Percentiles rank a stretch among this genome's conserved stretches.
Evolutionary conservation across 2,888 invertebrate genomes (phyloP).

Genomic region (Seira musarum): DNA sequence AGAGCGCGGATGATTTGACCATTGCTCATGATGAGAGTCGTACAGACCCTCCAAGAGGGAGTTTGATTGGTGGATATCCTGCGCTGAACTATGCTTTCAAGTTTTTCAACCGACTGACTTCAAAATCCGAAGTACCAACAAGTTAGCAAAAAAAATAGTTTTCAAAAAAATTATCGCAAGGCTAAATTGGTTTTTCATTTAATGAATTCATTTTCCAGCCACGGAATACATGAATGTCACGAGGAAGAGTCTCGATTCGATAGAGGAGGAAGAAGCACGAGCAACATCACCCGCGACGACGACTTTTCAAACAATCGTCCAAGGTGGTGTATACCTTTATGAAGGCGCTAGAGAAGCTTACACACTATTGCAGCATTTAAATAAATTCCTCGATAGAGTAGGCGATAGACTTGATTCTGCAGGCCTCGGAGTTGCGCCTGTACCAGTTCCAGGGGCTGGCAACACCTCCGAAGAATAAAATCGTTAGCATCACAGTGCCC

Average conservation of each 20-base stretch:
- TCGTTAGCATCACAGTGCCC: neutral
- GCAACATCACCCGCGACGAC: constrained; percentile 8
- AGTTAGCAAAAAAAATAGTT: constrained; percentile 17
- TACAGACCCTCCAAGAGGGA: no score
- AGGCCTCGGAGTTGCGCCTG: constrained; percentile 32
- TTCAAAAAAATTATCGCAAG: neutral
- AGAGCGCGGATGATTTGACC: no score
- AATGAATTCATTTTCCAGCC: neutral
- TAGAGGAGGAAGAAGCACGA: constrained; percentile 59
- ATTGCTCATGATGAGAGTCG: no score
- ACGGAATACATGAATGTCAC: constrained; percentile 38
- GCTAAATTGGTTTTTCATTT: neutral
- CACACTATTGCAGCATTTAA: constrained; percentile 59
- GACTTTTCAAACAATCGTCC: constrained; percentile 35
- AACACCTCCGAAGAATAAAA: neutral
- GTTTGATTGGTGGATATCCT: constrained; percentile 38
- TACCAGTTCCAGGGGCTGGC: neutral
- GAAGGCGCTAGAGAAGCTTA: constrained; percentile 67
- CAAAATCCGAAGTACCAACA: constrained; percentile 23
- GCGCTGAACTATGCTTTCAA: constrained; percentile 27
- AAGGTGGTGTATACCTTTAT: constrained; percentile 61
- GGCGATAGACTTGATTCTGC: constrained; percentile 21
- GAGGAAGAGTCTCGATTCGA: constrained; percentile 42
- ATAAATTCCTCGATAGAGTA: constrained; percentile 50
- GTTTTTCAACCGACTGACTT: constrained; percentile 22